These are phyloP conservation scores for Cliona cf. orientalis DNA, from an alignment of 37 sponge, comb jelly and placozoan genomes.

Conservation along the genomic window DNA sequence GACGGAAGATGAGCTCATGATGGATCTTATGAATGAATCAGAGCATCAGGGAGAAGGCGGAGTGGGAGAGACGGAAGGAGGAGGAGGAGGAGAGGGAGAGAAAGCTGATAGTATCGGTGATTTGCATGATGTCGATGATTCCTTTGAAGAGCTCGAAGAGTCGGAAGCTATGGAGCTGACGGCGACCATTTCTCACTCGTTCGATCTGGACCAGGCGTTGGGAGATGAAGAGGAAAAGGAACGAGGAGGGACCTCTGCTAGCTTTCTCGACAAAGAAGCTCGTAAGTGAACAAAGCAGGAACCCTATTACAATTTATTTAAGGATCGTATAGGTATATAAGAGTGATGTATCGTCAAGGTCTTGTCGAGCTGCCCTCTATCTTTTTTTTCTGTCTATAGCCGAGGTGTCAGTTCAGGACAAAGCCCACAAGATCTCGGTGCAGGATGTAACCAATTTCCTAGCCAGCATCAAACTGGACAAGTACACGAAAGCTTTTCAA, in stretches of 20 bases:
- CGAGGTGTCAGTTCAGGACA: conserved; percentile 1
- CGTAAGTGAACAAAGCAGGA: neutral
- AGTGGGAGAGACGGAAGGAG: conserved; percentile 4
- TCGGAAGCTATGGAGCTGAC: neutral
- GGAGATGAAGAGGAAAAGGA: conserved; percentile 35
- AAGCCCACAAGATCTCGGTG: conserved; percentile 21
- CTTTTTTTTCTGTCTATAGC: neutral
- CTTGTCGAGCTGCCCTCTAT: neutral
- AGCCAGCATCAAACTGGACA: conserved; percentile 18
- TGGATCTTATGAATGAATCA: neutral
- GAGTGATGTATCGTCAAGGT: neutral
- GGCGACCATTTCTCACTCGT: neutral
- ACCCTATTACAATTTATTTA: neutral
- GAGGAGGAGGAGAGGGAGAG: neutral
- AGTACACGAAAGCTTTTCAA: conserved; percentile 30
- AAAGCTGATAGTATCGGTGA: neutral
- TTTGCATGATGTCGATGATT: neutral
- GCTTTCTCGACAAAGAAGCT: neutral
- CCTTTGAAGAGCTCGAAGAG: too few species aligned
- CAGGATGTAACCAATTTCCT: conserved; percentile 56
- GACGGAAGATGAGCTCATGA: conserved; percentile 20
- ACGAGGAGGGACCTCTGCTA: neutral
- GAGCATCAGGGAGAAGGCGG: neutral
- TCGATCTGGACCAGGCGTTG: neutral
- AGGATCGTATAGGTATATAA: too few species aligned